A percentile compares a stretch with the other conserved stretches of the same genome.
Evolutionary conservation across 2,797 vertebrate genomes (phyloP).

Genomic region (Hemibagrus guttatus): DNA sequence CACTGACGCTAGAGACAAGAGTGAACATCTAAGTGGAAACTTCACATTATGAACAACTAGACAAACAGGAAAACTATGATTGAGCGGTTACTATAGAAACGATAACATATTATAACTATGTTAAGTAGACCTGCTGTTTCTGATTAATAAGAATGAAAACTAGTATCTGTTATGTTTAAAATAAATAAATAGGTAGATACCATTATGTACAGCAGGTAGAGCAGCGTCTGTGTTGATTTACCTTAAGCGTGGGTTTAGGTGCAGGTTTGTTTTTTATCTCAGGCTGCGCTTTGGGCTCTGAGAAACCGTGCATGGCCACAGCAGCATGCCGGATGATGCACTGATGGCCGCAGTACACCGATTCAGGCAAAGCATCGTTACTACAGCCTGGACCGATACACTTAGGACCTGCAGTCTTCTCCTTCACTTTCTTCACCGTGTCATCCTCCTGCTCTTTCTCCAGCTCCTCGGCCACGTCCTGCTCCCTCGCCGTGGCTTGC

Average conservation of each 20-base stretch:
- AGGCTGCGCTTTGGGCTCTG: constrained; percentile 80
- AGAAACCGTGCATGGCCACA: constrained; percentile 86
- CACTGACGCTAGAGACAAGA: not conserved
- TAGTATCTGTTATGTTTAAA: not conserved
- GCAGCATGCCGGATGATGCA: constrained; percentile 95
- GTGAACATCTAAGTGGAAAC: not conserved
- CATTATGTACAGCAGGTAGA: too few species aligned
- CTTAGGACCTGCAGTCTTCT: constrained; percentile 70
- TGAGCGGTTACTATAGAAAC: not conserved
- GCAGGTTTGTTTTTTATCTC: constrained; percentile 69
- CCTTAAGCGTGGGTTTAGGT: constrained; percentile 75
- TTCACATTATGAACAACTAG: not conserved
- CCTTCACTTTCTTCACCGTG: constrained; percentile 54
- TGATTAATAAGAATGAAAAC: not conserved
- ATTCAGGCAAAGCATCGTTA: constrained; percentile 84
- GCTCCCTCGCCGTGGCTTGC: not conserved
- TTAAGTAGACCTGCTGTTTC: not conserved
- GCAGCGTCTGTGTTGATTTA: constrained; percentile 59
- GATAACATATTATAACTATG: not conserved
- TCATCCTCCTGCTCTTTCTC: not conserved
- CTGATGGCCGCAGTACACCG: constrained; percentile 92
- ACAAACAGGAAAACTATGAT: not conserved
- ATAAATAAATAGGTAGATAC: too few species aligned
- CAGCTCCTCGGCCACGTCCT: not conserved
- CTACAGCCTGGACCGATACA: constrained; percentile 90